Evolutionary conservation across 2,113 vertebrate species (phyloP).

Genomic region (Lophura nycthemera): DNA sequence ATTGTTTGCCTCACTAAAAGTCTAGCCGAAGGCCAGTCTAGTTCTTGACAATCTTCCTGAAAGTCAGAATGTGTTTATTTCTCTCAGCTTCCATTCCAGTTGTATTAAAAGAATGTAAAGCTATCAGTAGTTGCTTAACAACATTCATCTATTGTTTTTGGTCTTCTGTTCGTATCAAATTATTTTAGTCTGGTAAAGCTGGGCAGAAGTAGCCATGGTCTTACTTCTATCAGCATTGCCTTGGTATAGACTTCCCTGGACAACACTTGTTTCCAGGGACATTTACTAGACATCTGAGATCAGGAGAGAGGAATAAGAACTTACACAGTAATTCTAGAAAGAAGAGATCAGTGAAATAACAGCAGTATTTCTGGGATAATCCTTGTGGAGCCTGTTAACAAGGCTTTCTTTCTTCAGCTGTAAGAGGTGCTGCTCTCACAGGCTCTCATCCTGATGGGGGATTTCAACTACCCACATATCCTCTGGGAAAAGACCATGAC

Average conservation of each 20-base stretch:
- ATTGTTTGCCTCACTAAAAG: not conserved
- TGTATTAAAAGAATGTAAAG: not conserved
- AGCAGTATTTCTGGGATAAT: too few species aligned
- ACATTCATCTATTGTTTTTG: accelerated
- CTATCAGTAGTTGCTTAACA: not conserved
- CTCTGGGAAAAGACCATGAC: too few species aligned
- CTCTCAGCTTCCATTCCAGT: not conserved
- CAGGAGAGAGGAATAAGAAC: not conserved
- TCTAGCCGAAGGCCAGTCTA: accelerated
- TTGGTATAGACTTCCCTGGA: not conserved
- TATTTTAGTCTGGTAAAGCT: not conserved
- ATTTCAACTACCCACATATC: too few species aligned
- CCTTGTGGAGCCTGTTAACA: too few species aligned
- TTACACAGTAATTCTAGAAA: too few species aligned
- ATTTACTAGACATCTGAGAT: not conserved
- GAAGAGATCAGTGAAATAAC: too few species aligned
- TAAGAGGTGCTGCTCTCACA: too few species aligned
- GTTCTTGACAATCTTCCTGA: too few species aligned
- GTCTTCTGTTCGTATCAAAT: not conserved
- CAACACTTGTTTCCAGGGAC: not conserved
- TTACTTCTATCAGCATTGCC: not conserved
- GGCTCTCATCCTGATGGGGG: too few species aligned
- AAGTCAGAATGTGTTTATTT: not conserved
- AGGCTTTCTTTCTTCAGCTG: too few species aligned
- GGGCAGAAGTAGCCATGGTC: not conserved